phyloP scores from a whole-genome alignment of 2,797 vertebrate species.

The Cynopterus sphinx region DNA sequence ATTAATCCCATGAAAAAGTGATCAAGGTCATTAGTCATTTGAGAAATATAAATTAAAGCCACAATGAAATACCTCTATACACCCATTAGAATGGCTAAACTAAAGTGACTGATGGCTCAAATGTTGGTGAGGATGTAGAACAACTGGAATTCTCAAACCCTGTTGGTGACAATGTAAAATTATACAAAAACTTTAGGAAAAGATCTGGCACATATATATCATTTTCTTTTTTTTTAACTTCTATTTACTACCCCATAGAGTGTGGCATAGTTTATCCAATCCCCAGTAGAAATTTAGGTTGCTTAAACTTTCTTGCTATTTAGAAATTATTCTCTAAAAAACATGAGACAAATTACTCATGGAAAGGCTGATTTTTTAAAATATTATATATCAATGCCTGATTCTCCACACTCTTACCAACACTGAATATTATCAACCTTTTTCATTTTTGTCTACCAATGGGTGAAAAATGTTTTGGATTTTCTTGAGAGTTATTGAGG shows the following conservation, averaged over 20 bases:
- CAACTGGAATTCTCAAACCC: slow-evolving; percentile 1
- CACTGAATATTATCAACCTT: background rate
- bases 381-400: background rate
- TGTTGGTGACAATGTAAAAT: background rate
- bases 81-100: background rate
- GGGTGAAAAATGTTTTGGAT: slow-evolving; percentile 38
- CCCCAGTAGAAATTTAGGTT: slow-evolving; percentile 4
- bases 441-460: background rate
- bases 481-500: slow-evolving; percentile 23
- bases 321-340: slow-evolving; percentile 10
- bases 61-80: background rate
- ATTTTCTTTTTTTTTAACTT: background rate
- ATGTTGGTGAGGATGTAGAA: background rate
- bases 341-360: background rate
- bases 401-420: background rate
- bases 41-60: background rate
- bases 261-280: background rate
- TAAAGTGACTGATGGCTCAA: background rate
- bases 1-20: background rate
- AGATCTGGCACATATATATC: background rate
- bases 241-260: background rate
- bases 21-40: background rate
- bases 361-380: background rate
- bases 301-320: slow-evolving; percentile 24
- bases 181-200: background rate